Evolutionary conservation across 2,113 vertebrate species (phyloP).

Genomic region (Hemicordylus capensis): DNA sequence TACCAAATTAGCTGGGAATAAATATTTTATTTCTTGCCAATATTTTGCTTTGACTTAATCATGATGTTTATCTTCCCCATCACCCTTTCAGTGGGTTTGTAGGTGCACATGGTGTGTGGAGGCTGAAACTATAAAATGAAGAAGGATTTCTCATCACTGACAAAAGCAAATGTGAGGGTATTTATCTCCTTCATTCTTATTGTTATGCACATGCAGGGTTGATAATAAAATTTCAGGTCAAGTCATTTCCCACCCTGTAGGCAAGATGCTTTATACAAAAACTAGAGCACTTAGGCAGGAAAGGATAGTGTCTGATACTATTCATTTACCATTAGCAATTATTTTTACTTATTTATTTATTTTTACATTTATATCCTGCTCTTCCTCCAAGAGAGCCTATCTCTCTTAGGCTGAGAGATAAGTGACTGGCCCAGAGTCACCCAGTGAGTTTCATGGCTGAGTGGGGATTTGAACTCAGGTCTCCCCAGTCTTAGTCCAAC

Average conservation of each 20-base stretch:
- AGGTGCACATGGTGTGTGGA: not conserved
- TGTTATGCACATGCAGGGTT: not conserved
- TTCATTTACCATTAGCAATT: not conserved
- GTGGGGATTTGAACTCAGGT: no score
- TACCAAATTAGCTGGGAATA: not conserved
- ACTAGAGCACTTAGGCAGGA: not conserved
- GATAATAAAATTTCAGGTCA: constrained; percentile 3
- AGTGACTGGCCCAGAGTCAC: no score
- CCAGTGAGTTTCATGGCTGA: no score
- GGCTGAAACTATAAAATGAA: not conserved
- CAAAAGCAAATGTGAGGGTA: not conserved
- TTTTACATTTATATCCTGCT: no score
- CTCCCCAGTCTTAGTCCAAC: no score
- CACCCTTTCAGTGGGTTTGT: not conserved
- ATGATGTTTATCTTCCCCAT: not conserved
- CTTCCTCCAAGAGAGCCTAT: no score
- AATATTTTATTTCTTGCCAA: constrained; percentile 11
- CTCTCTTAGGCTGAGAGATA: no score
- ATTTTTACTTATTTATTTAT: no score
- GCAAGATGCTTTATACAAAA: not conserved
- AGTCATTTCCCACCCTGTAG: not conserved
- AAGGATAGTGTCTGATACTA: not conserved
- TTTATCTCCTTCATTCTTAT: not conserved
- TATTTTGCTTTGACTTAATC: not conserved
- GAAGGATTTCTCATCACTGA: not conserved